phyloP scores from a whole-genome alignment of 2,797 vertebrate species.

The Nannoperca obscura region DNA sequence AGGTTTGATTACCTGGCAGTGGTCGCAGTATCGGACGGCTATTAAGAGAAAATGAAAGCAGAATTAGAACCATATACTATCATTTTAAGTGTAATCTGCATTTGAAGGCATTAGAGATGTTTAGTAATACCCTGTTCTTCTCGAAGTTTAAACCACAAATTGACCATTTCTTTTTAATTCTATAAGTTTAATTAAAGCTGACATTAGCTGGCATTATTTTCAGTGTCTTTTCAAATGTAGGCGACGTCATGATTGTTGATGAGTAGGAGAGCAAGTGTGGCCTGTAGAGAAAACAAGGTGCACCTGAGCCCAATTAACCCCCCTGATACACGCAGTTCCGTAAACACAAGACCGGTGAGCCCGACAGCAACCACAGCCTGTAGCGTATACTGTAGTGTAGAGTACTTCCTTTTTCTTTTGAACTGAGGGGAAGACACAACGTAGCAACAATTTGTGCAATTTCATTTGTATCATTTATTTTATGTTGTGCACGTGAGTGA shows the following conservation, averaged over 20 bases:
- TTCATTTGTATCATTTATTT: neutral
- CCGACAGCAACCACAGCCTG: neutral
- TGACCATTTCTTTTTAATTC: too few relatives aligned
- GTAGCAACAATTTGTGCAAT: constrained; percentile 19
- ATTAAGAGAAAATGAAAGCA: constrained; percentile 33
- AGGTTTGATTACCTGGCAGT: constrained; percentile 96
- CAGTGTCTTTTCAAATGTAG: neutral
- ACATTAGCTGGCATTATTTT: neutral
- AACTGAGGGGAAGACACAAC: constrained; percentile 14
- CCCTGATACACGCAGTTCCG: neutral
- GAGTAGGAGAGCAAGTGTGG: constrained; percentile 1
- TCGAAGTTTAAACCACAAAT: neutral
- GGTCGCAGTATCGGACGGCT: constrained; percentile 95
- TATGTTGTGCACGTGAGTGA: neutral
- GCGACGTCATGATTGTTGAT: constrained; percentile 11
- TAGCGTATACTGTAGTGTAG: neutral
- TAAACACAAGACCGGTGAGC: constrained; percentile 40
- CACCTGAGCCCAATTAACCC: constrained; percentile 55
- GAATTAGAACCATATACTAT: neutral
- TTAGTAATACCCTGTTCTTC: neutral
- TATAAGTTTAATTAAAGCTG: neutral
- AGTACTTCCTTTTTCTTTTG: too few relatives aligned
- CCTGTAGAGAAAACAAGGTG: constrained; percentile 35
- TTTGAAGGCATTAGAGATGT: neutral
- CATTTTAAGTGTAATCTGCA: neutral